These are phyloP conservation scores for Erpobdella octoculata DNA, from an alignment of 2,888 invertebrate species.

Conservation along the genomic window DNA sequence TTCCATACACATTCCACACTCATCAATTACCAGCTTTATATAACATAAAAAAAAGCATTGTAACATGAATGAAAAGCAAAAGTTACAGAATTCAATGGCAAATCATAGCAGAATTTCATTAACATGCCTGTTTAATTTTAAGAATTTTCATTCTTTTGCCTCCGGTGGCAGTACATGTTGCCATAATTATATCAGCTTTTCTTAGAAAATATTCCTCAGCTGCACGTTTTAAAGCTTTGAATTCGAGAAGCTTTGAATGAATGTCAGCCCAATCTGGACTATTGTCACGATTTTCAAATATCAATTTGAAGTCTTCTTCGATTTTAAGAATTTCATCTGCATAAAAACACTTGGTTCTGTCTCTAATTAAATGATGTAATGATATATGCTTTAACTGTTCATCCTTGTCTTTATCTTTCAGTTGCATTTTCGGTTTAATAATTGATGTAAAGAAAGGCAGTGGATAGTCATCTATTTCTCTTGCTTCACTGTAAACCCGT, in stretches of 20 bases:
- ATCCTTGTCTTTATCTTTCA: conserved; percentile 24
- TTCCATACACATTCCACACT: conserved; percentile 47
- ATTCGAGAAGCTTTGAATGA: conserved; percentile 30
- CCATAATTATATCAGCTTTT: conserved; percentile 44
- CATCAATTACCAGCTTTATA: conserved; percentile 47
- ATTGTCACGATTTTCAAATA: no score
- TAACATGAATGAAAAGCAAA: no score
- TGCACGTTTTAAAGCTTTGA: conserved; percentile 33
- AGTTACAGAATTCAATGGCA: no score
- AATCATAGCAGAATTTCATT: no score
- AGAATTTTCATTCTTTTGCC: conserved; percentile 19
- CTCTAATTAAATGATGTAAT: conserved; percentile 40
- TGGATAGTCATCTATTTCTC: conserved; percentile 43
- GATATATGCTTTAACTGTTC: conserved; percentile 34
- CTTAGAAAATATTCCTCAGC: conserved; percentile 40
- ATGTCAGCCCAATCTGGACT: no score
- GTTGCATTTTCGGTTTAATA: not conserved
- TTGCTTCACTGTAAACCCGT: conserved; percentile 43
- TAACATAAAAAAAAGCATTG: no score
- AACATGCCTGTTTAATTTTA: conserved; percentile 34
- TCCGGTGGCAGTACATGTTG: conserved; percentile 42
- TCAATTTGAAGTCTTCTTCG: conserved; percentile 12
- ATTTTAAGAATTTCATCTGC: not conserved
- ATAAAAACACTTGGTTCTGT: conserved; percentile 32
- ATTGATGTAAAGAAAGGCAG: conserved; percentile 34